Base-by-base conservation (phyloP, 2,797 vertebrate species). In the Paguma larvata region DNA sequence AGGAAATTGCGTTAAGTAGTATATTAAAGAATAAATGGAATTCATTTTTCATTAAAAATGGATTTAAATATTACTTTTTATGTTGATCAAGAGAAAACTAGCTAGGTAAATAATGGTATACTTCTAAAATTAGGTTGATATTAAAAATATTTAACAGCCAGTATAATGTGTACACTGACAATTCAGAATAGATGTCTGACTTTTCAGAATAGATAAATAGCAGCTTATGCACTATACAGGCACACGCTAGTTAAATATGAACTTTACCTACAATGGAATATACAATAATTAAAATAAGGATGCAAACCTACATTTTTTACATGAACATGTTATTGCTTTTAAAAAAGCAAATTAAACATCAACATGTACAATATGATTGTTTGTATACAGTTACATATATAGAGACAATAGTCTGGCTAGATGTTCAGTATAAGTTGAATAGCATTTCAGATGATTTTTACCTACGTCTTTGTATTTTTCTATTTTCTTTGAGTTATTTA, bases 201-300 rank as follows among this genome's bases (percentile, higher is more conserved):
- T 63, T 95, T 90, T 91, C 21, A 83, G 53, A 86, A 79, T 32
- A 3, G 41, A 73, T 10, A 84, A 27, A 38, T 92, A 15, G 5
- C 21, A 56, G 19, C n/a, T 53, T 72, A 0, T 79, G 25, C 3
- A 19, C 6, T 41, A 5, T 80, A 18, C 8, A 65, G 15, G 44
- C 59, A 32, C 21, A 68, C 25, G 41, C 10, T 72, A 15, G 34
- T 3, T 83, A 10, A 79, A 32, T 89, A 88, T 93, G 21, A 86
- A 56, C 5, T 21, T n/a, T 51, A 23, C 16, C 16, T 41, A 23
- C 0, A 87, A 8, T 73, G 21, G 11, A 65, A 79, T 65, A 48
- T 79, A 30, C 59, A 23, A 59, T 92, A 73, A 89, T 96, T 93
- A 89, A 90, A 96, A 85, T 85, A 51, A 70, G 51, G 44, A 67